phyloP scores from a whole-genome alignment of 2,113 vertebrate species.

The Prunella fulvescens region DNA sequence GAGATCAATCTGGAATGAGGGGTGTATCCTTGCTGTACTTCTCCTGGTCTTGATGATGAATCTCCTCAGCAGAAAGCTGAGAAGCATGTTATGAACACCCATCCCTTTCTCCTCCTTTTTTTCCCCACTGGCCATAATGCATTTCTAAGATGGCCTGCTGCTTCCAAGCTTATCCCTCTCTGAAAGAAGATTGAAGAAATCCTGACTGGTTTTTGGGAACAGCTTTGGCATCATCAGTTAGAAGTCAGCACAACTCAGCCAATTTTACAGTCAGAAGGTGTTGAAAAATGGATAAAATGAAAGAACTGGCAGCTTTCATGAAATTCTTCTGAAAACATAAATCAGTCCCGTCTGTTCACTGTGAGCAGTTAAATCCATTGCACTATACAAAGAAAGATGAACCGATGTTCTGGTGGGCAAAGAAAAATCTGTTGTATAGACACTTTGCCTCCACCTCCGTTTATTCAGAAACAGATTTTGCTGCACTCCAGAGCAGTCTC shows the following conservation, averaged over 20 bases:
- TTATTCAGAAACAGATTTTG: background rate
- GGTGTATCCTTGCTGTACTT: background rate
- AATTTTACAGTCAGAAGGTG: background rate
- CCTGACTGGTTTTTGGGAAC: background rate
- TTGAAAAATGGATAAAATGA: background rate
- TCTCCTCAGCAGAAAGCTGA: background rate
- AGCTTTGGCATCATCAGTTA: background rate
- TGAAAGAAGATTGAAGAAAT: background rate
- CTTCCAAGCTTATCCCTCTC: background rate
- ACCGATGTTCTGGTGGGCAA: background rate
- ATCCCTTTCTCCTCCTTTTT: background rate
- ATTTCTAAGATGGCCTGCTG: background rate
- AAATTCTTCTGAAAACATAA: constrained; percentile 17
- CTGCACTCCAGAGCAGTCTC: background rate
- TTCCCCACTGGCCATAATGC: background rate
- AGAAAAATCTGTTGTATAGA: background rate
- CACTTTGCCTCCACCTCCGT: background rate
- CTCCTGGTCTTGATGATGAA: background rate
- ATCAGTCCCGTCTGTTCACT: background rate
- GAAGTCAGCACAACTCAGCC: background rate
- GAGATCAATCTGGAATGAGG: background rate
- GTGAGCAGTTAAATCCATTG: background rate
- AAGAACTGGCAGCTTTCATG: constrained; percentile 9
- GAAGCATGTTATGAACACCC: background rate
- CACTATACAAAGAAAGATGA: background rate